Evolutionary conservation across 2,797 vertebrate species (phyloP).

Genomic region (Lepilemur septentrionalis): DNA sequence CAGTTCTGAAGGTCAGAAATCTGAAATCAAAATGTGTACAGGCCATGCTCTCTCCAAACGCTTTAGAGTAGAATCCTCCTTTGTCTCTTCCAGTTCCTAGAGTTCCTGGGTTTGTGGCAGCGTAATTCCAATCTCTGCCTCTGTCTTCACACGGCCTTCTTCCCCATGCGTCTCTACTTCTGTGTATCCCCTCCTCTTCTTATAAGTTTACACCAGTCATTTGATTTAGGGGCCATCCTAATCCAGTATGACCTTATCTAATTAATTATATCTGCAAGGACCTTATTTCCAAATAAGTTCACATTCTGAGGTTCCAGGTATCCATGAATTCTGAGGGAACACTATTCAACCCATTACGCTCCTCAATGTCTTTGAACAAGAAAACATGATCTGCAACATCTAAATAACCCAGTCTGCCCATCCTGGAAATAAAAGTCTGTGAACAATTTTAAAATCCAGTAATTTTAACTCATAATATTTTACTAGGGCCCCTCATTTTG

Average conservation of each 20-base stretch:
- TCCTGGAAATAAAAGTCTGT: background rate
- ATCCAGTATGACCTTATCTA: background rate
- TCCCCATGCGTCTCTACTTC: background rate
- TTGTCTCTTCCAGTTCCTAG: background rate
- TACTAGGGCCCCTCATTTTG: background rate
- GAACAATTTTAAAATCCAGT: background rate
- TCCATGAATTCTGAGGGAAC: background rate
- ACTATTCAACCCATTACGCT: background rate
- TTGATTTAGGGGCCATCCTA: background rate
- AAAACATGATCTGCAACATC: background rate
- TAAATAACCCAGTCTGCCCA: background rate
- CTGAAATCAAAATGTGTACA: background rate
- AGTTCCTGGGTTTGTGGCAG: background rate
- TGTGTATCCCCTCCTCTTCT: background rate
- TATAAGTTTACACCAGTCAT: background rate
- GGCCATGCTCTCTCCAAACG: background rate
- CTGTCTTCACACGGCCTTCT: background rate
- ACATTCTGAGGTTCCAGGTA: background rate
- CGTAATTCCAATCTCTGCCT: background rate
- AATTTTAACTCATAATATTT: constrained; percentile 17
- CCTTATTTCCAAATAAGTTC: background rate
- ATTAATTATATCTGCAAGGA: background rate
- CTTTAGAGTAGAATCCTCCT: background rate
- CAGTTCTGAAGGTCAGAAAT: background rate
- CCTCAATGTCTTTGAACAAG: background rate